phyloP scores from a whole-genome alignment of 2,113 vertebrate genomes.

The Mugil cephalus region DNA sequence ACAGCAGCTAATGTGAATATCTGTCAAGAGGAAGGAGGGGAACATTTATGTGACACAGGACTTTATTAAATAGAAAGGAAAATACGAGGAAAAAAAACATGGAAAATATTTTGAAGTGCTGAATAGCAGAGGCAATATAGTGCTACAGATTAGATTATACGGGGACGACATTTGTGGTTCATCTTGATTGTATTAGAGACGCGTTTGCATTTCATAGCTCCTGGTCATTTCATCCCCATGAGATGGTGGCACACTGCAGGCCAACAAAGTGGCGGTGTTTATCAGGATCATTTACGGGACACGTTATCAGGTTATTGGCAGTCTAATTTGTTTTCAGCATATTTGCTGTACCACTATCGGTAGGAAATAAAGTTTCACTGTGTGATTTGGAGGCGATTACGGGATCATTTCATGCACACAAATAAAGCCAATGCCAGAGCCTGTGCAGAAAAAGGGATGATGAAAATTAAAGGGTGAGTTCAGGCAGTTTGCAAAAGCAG shows the following conservation, averaged over 20 bases:
- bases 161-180: slow-evolving; percentile 21
- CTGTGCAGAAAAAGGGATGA: not conserved
- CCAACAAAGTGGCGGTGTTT: slow-evolving; percentile 14
- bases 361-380: slow-evolving; percentile 9
- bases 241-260: slow-evolving; percentile 6
- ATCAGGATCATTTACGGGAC: slow-evolving; percentile 10
- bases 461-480: slow-evolving; percentile 9
- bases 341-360: not conserved
- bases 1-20: slow-evolving; percentile 44
- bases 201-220: slow-evolving; percentile 35
- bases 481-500: not conserved
- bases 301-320: not conserved
- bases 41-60: slow-evolving; percentile 24
- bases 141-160: slow-evolving; percentile 28
- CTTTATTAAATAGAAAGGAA: slow-evolving; percentile 33
- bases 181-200: slow-evolving; percentile 49
- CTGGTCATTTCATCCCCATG: slow-evolving; percentile 4
- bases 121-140: slow-evolving; percentile 26
- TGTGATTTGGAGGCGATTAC: slow-evolving; percentile 19
- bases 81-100: slow-evolving; percentile 32
- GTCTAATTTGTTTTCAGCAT: slow-evolving; percentile 17
- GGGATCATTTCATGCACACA: slow-evolving; percentile 3
- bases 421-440: not conserved
- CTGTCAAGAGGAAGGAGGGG: slow-evolving; percentile 23
- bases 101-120: slow-evolving; percentile 9